phyloP scores from a whole-genome alignment of 2,113 vertebrate genomes.

The Uria aalge region DNA sequence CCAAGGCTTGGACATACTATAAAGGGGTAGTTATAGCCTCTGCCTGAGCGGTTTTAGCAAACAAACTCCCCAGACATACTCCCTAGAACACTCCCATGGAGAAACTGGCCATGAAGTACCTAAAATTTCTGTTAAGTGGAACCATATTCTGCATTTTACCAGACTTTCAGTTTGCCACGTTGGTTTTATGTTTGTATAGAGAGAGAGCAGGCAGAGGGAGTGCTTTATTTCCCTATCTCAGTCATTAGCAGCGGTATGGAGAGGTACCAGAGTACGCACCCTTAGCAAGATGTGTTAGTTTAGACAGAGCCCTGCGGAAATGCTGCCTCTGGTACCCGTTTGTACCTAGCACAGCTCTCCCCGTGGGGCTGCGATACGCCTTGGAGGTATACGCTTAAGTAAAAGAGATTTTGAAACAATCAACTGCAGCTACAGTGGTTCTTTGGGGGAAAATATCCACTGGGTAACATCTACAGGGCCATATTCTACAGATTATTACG shows the following conservation, averaged over 20 bases:
- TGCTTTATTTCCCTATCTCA: neutral
- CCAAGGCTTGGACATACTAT: neutral
- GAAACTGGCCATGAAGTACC: neutral
- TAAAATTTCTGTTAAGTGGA: neutral
- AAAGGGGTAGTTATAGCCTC: neutral
- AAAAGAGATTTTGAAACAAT: neutral
- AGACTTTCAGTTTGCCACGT: neutral
- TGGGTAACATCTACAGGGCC: neutral
- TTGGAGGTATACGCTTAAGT: neutral
- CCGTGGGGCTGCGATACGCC: neutral
- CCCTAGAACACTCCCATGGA: neutral
- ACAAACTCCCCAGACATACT: neutral
- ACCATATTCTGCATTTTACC: neutral
- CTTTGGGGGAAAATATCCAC: neutral
- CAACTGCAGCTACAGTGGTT: neutral
- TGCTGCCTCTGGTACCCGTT: neutral
- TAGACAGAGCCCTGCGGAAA: neutral
- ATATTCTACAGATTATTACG: neutral
- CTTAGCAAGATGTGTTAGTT: neutral
- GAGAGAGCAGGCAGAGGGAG: neutral
- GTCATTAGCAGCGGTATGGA: neutral
- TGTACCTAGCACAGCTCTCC: neutral
- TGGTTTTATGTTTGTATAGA: neutral
- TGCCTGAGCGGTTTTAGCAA: neutral
- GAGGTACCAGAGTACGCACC: neutral